Conservation (phyloP, 2,888 invertebrate species). For the Thumatha senex region DNA sequence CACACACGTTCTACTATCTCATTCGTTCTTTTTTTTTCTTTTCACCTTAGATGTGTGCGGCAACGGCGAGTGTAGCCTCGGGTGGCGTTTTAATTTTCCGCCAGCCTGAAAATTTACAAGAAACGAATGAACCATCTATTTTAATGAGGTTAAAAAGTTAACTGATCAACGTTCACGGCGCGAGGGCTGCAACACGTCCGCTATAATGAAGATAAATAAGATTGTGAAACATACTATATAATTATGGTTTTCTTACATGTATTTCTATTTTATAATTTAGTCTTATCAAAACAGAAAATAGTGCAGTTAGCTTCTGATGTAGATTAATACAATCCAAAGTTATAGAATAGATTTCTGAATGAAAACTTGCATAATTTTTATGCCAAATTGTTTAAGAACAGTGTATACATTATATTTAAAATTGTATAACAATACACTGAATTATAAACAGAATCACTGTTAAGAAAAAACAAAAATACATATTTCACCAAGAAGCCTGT, state of each 20-base stretch:
- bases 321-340: too few species aligned
- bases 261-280: conserved; percentile 18
- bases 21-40: conserved; percentile 58
- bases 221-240: conserved; percentile 16
- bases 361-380: too few species aligned
- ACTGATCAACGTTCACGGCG: conserved; percentile 60
- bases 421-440: too few species aligned
- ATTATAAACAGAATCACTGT: too few species aligned
- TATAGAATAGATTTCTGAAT: too few species aligned
- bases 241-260: too few species aligned
- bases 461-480: too few species aligned
- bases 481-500: too few species aligned
- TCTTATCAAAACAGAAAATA: too few species aligned
- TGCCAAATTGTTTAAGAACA: too few species aligned
- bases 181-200: conserved; percentile 30
- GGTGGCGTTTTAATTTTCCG: conserved; percentile 83
- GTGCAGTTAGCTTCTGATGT: too few species aligned
- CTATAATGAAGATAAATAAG: conserved; percentile 20
- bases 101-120: conserved; percentile 72
- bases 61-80: conserved; percentile 56
- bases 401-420: too few species aligned
- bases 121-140: conserved; percentile 79
- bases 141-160: conserved; percentile 82
- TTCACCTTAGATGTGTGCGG: conserved; percentile 34
- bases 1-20: conserved; percentile 57